Evolutionary conservation across 2,888 invertebrate genomes (phyloP).

Genomic region (Microplitis manilae): DNA sequence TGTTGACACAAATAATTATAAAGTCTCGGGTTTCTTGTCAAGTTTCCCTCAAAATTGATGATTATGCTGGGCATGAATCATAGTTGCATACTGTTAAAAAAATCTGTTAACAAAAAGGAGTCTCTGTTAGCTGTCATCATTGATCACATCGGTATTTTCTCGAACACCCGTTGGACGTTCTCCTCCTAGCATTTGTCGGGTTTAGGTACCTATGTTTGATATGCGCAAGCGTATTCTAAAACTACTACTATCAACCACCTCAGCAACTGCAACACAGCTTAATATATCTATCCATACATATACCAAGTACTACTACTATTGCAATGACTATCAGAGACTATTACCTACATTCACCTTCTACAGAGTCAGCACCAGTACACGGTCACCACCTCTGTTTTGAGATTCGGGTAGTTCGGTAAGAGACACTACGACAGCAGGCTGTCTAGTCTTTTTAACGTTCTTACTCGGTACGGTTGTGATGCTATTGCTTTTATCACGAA

Average conservation of each 20-base stretch:
- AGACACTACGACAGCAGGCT: conserved; percentile 38
- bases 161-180: conserved; percentile 41
- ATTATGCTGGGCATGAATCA: neutral
- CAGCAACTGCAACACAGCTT: neutral
- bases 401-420: conserved; percentile 40
- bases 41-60: neutral
- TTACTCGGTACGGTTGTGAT: conserved; percentile 46
- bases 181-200: conserved; percentile 43
- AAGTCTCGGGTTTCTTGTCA: neutral
- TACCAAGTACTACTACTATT: neutral
- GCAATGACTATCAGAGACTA: neutral
- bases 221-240: conserved; percentile 36
- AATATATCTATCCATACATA: neutral
- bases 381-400: conserved; percentile 57
- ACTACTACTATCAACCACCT: conserved; percentile 18
- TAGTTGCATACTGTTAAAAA: neutral
- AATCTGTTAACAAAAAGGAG: conserved; percentile 10
- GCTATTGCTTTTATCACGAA: neutral
- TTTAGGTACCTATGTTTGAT: conserved; percentile 37
- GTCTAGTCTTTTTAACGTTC: conserved; percentile 58
- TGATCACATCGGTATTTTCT: conserved; percentile 34
- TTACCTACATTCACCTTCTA: conserved; percentile 38
- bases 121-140: conserved; percentile 24
- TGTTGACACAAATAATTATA: no score
- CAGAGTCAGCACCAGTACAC: conserved; percentile 45